These are phyloP conservation scores for Drosophila stalkeri DNA, from an alignment of 2,888 invertebrate species.

Conservation along the genomic window DNA sequence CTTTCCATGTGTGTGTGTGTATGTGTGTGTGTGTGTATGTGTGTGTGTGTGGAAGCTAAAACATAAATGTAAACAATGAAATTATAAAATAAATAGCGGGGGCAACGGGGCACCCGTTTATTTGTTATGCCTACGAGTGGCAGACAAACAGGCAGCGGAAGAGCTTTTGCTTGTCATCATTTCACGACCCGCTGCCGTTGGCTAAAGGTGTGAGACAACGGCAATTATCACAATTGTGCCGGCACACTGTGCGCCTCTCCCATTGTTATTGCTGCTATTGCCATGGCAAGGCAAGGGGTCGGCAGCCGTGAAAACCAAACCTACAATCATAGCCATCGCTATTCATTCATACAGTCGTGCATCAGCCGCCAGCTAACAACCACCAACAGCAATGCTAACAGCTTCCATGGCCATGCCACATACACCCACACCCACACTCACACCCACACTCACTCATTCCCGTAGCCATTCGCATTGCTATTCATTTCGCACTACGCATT, in stretches of 20 bases:
- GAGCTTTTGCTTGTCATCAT: conserved; percentile 79
- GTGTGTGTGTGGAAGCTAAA: conserved; percentile 32
- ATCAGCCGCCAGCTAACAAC: conserved; percentile 3
- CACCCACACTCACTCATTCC: not conserved
- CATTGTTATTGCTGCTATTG: conserved; percentile 9
- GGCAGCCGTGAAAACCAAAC: conserved; percentile 29
- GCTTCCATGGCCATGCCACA: conserved; percentile 4
- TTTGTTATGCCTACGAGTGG: conserved; percentile 43
- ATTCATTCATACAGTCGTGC: conserved; percentile 65
- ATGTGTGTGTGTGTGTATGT: conserved; percentile 3
- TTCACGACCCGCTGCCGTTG: conserved; percentile 71
- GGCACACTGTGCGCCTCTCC: conserved; percentile 13
- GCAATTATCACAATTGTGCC: conserved; percentile 80
- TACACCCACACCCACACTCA: conserved; percentile 6
- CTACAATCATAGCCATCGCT: conserved; percentile 59
- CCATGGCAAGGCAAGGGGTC: not conserved
- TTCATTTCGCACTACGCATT: conserved; percentile 72
- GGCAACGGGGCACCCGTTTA: conserved; percentile 22
- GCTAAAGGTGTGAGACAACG: conserved; percentile 77
- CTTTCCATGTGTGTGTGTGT: not conserved
- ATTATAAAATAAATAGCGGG: conserved; percentile 74
- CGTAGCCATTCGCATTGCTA: conserved; percentile 33
- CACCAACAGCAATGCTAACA: conserved; percentile 7
- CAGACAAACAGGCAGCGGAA: conserved; percentile 71
- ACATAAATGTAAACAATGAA: conserved; percentile 81